phyloP scores from a whole-genome alignment of 2,888 invertebrate species.

The Oeneis ivallda region DNA sequence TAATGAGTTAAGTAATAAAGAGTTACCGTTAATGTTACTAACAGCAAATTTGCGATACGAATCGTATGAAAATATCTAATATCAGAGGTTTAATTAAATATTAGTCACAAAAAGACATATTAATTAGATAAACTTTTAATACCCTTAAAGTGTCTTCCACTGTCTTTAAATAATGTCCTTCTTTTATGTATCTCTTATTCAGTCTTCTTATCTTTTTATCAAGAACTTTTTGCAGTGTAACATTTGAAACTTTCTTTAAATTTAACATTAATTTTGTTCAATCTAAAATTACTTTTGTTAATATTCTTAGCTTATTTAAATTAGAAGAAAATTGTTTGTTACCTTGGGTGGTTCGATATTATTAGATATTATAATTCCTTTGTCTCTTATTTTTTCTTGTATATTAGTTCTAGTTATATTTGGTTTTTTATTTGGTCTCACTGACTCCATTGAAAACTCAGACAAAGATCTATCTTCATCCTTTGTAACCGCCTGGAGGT shows the following conservation, averaged over 20 bases:
- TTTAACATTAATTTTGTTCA: slow-evolving; percentile 31
- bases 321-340: slow-evolving; percentile 33
- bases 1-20: background rate
- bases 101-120: slow-evolving; percentile 14
- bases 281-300: slow-evolving; percentile 19
- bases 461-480: slow-evolving; percentile 59
- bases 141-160: slow-evolving; percentile 15
- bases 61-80: background rate
- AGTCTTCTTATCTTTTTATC: slow-evolving; percentile 27
- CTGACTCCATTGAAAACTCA: slow-evolving; percentile 59
- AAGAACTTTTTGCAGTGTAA: slow-evolving; percentile 44
- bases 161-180: slow-evolving; percentile 13
- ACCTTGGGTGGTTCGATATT: slow-evolving; percentile 50
- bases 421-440: slow-evolving; percentile 16
- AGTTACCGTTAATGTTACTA: background rate
- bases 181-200: slow-evolving; percentile 27
- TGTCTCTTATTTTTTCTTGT: slow-evolving; percentile 41
- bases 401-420: slow-evolving; percentile 25
- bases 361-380: slow-evolving; percentile 36
- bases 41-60: no score
- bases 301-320: slow-evolving; percentile 15
- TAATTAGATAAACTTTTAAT: slow-evolving; percentile 5
- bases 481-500: background rate
- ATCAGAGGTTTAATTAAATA: background rate
- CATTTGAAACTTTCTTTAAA: background rate